Conservation (phyloP, 2,113 vertebrate genomes). For the Tor tambroides region DNA sequence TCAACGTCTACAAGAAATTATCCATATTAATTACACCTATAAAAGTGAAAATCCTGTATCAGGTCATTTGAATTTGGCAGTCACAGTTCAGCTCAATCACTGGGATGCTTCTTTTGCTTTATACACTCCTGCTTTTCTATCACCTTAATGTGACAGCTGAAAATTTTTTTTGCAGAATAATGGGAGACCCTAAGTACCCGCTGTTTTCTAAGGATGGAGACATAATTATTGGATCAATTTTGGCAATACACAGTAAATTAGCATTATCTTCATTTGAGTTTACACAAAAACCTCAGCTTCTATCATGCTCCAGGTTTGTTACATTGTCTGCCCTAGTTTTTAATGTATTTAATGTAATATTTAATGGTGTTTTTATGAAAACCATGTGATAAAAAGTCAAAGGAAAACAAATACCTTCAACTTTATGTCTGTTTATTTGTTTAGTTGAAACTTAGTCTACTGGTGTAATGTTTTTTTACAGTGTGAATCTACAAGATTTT, state of each 20-base stretch:
- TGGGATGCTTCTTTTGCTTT: background rate
- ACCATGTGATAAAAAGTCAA: too few relatives aligned
- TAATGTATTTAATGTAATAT: too few relatives aligned
- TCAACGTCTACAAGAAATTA: background rate
- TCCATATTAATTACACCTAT: background rate
- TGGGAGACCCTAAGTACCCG: background rate
- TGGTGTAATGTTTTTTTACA: slow-evolving; percentile 44
- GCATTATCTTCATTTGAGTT: slow-evolving; percentile 13
- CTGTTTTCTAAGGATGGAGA: slow-evolving; percentile 4
- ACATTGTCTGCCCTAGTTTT: background rate
- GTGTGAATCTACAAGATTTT: slow-evolving; percentile 74
- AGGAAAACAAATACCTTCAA: too few relatives aligned
- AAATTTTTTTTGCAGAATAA: background rate
- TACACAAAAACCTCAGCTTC: background rate
- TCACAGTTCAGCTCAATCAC: background rate
- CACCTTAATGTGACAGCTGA: slow-evolving; percentile 1
- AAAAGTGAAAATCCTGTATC: background rate
- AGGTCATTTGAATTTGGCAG: background rate
- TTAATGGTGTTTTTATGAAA: too few relatives aligned
- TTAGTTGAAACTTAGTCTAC: too few relatives aligned
- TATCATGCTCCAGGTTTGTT: slow-evolving; percentile 12
- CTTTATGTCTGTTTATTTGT: too few relatives aligned
- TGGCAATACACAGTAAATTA: slow-evolving; percentile 10
- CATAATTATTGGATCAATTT: slow-evolving; percentile 9
- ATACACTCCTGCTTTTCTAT: background rate